Evolutionary conservation across 1,140 invertebrate species (phyloP).

Genomic region (Agrypnia vestita): DNA sequence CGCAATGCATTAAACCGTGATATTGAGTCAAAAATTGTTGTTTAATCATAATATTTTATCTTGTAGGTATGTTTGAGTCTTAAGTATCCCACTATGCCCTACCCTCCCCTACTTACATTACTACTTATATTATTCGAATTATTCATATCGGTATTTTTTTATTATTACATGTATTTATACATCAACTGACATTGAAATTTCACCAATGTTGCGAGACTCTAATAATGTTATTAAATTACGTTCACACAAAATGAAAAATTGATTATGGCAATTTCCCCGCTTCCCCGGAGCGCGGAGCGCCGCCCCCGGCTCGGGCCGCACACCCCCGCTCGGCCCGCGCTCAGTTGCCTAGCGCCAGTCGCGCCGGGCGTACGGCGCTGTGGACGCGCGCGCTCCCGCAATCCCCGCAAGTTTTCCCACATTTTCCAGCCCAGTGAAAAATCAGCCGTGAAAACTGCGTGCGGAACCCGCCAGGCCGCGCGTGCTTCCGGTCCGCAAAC

Average conservation of each 20-base stretch:
- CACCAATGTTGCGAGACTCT: too few relatives aligned
- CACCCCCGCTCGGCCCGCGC: not conserved
- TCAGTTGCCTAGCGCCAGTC: slow-evolving; percentile 36
- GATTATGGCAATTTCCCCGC: slow-evolving; percentile 39
- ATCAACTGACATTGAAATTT: too few relatives aligned
- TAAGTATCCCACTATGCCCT: too few relatives aligned
- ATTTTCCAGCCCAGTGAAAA: slow-evolving; percentile 21
- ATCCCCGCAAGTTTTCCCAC: not conserved
- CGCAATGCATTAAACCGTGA: too few relatives aligned
- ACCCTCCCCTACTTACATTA: too few relatives aligned
- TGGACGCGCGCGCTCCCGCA: not conserved
- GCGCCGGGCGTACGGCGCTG: slow-evolving; percentile 8
- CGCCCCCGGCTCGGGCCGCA: slow-evolving; percentile 5
- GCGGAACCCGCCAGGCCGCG: not conserved
- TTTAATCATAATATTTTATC: too few relatives aligned
- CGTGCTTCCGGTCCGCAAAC: not conserved
- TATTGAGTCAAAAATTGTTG: too few relatives aligned
- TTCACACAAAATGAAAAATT: slow-evolving; percentile 34
- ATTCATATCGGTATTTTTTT: too few relatives aligned
- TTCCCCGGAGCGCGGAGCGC: slow-evolving; percentile 4
- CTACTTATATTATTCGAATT: too few relatives aligned
- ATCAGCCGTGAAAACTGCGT: not conserved
- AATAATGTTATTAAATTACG: not conserved
- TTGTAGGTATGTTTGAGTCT: too few relatives aligned
- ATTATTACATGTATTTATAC: too few relatives aligned